phyloP scores from a whole-genome alignment of 2,888 invertebrate species.

The Andrena fulva region DNA sequence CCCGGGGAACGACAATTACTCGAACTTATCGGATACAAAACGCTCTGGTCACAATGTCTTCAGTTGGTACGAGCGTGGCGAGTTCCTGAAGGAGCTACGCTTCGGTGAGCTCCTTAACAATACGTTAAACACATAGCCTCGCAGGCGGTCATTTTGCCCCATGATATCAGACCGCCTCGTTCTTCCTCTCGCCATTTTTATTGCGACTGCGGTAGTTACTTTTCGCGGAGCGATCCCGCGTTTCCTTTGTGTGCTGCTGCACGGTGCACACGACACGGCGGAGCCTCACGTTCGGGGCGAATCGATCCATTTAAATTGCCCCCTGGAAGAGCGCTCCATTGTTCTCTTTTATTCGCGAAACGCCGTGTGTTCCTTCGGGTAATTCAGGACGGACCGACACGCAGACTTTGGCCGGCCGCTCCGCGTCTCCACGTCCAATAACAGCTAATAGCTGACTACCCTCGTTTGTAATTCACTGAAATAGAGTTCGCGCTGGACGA shows the following conservation, averaged over 20 bases:
- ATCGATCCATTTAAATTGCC: conserved; percentile 63
- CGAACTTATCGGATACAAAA: conserved; percentile 50
- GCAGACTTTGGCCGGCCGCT: not conserved
- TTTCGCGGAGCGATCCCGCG: conserved; percentile 22
- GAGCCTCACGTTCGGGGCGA: conserved; percentile 11
- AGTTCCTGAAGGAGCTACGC: conserved; percentile 80
- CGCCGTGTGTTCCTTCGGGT: not conserved
- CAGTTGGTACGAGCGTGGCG: conserved; percentile 46
- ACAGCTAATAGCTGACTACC: conserved; percentile 1
- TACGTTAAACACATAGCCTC: conserved; percentile 80
- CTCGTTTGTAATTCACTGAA: conserved; percentile 23
- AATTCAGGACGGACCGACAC: not conserved
- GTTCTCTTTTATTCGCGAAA: conserved; percentile 39
- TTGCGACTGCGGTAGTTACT: conserved; percentile 43
- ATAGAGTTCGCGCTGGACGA: not conserved
- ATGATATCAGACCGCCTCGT: conserved; percentile 66
- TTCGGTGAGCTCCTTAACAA: conserved; percentile 79
- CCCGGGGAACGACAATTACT: conserved; percentile 27
- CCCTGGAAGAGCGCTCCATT: conserved; percentile 15
- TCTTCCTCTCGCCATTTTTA: conserved; percentile 67
- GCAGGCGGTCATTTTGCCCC: conserved; percentile 78
- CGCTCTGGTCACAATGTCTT: conserved; percentile 45
- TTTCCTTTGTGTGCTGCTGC: conserved; percentile 16
- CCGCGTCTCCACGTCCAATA: not conserved
- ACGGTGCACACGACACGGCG: conserved; percentile 3